phyloP scores from a whole-genome alignment of 2,888 invertebrate species.

The Microdon myrmicae region DNA sequence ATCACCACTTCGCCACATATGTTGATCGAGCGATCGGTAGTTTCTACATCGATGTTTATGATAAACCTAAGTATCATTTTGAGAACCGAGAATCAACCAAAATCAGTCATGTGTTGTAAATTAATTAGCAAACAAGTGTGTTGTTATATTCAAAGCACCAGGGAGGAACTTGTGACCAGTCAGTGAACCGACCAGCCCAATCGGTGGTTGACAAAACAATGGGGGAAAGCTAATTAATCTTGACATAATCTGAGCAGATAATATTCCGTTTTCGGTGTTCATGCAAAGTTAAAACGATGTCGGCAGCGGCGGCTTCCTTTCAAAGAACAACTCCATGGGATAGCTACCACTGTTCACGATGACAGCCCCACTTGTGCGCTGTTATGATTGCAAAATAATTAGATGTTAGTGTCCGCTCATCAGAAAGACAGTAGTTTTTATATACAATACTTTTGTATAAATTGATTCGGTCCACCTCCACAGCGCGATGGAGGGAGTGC shows the following conservation, averaged over 20 bases:
- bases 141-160: no score
- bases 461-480: conserved; percentile 37
- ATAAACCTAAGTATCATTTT: no score
- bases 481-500: neutral
- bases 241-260: conserved; percentile 66
- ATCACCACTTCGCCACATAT: no score
- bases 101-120: no score
- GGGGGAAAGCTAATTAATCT: conserved; percentile 66
- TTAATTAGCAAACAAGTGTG: no score
- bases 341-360: conserved; percentile 7
- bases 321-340: no score
- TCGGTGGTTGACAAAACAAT: conserved; percentile 63
- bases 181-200: conserved; percentile 26
- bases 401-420: conserved; percentile 17
- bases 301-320: conserved; percentile 37
- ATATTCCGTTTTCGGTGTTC: conserved; percentile 58
- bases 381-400: conserved; percentile 31
- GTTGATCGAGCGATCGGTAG: no score
- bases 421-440: conserved; percentile 24
- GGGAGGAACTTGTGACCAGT: no score
- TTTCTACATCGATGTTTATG: no score
- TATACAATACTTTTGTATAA: no score
- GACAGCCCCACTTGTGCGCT: conserved; percentile 2
- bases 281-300: no score
- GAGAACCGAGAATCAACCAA: no score